These are phyloP conservation scores for Alosa alosa DNA, from an alignment of 2,113 vertebrate genomes.

Conservation along the genomic window DNA sequence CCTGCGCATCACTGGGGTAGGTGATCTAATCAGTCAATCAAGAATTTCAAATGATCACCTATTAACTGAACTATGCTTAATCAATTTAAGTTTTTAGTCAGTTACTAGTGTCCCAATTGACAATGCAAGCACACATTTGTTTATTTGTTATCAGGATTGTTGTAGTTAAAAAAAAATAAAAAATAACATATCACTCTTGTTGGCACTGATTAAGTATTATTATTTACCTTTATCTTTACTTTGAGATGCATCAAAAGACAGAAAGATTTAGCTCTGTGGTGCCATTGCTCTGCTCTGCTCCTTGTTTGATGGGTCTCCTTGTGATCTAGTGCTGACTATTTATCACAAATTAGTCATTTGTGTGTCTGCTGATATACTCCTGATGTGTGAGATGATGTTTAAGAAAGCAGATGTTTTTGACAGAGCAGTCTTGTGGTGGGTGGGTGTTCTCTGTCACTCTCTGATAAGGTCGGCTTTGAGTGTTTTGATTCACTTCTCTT, in stretches of 20 bases:
- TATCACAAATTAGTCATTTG: background rate
- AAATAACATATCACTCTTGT: too few species aligned
- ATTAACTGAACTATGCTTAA: background rate
- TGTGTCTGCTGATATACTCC: background rate
- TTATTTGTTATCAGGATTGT: too few species aligned
- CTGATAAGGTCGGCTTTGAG: background rate
- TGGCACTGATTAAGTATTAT: too few species aligned
- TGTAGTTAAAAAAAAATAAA: too few species aligned
- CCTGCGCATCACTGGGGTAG: slow-evolving; percentile 86
- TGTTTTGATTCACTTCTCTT: background rate
- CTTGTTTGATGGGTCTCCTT: background rate
- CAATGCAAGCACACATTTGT: too few species aligned
- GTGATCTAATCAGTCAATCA: slow-evolving; percentile 23
- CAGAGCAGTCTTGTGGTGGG: background rate
- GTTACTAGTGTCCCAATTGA: too few species aligned
- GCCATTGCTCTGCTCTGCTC: background rate
- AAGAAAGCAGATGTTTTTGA: background rate
- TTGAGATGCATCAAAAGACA: too few species aligned
- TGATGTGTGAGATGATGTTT: background rate
- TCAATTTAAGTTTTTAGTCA: background rate
- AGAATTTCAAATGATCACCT: background rate
- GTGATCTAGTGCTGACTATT: background rate
- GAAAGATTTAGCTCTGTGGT: background rate
- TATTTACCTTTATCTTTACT: too few species aligned
- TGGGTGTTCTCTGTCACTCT: background rate